Evolutionary conservation across 2,888 invertebrate species (phyloP).

Genomic region (Pheosia tremula): DNA sequence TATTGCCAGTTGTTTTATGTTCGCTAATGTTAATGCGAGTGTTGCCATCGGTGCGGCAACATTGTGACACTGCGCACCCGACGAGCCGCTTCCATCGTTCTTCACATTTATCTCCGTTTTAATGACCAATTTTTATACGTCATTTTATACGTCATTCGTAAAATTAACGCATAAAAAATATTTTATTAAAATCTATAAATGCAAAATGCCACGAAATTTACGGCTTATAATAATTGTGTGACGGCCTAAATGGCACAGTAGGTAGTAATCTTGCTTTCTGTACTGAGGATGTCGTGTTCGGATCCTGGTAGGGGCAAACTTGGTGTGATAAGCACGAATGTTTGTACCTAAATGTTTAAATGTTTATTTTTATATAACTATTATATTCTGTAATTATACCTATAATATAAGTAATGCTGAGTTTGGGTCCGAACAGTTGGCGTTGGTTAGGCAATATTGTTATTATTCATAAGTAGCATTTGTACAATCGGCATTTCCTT

Average conservation of each 20-base stretch:
- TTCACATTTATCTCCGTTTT: constrained; percentile 37
- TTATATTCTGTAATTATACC: too few relatives aligned
- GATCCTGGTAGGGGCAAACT: too few relatives aligned
- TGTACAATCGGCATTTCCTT: constrained; percentile 64
- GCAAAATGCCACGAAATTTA: constrained; percentile 46
- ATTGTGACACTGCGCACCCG: constrained; percentile 59
- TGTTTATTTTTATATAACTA: too few relatives aligned
- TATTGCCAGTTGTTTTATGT: constrained; percentile 83
- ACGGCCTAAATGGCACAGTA: too few relatives aligned
- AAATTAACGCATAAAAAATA: constrained; percentile 34
- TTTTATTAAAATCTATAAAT: constrained; percentile 28
- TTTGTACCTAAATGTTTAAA: too few relatives aligned
- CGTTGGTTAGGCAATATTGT: too few relatives aligned
- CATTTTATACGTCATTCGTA: too few relatives aligned
- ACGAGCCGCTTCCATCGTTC: constrained; percentile 35
- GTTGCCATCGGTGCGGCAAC: constrained; percentile 71
- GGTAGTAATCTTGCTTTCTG: too few relatives aligned
- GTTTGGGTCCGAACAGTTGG: too few relatives aligned
- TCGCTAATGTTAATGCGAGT: constrained; percentile 78
- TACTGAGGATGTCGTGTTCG: too few relatives aligned
- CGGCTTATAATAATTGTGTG: constrained; percentile 57
- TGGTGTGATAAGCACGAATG: too few relatives aligned
- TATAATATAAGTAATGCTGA: too few relatives aligned
- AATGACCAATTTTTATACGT: constrained; percentile 8
- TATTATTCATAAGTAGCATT: constrained; percentile 13